Percentiles rank a stretch among this genome's conserved stretches.
phyloP scores from a whole-genome alignment of 1,140 invertebrate genomes.

The Drosophila asahinai region DNA sequence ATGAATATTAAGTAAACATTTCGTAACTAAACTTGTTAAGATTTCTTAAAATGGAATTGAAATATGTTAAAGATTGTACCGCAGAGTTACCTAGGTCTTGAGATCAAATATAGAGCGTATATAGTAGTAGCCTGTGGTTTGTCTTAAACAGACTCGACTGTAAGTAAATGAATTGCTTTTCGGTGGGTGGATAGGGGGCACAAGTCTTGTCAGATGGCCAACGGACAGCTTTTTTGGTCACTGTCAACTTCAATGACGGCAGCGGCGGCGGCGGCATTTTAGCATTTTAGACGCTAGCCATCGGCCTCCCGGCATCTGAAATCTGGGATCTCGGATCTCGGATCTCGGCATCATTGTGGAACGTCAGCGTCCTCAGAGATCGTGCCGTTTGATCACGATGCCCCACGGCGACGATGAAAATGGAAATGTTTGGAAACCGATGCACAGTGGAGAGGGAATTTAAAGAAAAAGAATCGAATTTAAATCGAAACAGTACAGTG shows the following conservation, averaged over 20 bases:
- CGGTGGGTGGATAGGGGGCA: slow-evolving; percentile 36
- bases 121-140: not conserved
- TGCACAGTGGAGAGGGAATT: slow-evolving; percentile 45
- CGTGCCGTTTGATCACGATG: slow-evolving; percentile 76
- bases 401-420: slow-evolving; percentile 64
- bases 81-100: not conserved
- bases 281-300: slow-evolving; percentile 32
- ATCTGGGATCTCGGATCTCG: slow-evolving; percentile 17
- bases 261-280: slow-evolving; percentile 25
- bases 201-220: slow-evolving; percentile 50
- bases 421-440: slow-evolving; percentile 67
- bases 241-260: slow-evolving; percentile 44
- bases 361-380: slow-evolving; percentile 62
- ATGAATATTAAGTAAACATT: not conserved
- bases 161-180: slow-evolving; percentile 12
- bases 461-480: slow-evolving; percentile 12
- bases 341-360: slow-evolving; percentile 45
- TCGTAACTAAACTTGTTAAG: not conserved
- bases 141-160: not conserved
- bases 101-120: not conserved
- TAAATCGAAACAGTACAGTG: slow-evolving; percentile 5
- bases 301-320: slow-evolving; percentile 21
- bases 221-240: slow-evolving; percentile 43
- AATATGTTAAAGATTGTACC: not conserved
- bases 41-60: too few relatives aligned